Conservation (phyloP, 92 coral and sea anemone species). For the Palythoa grandis region DNA sequence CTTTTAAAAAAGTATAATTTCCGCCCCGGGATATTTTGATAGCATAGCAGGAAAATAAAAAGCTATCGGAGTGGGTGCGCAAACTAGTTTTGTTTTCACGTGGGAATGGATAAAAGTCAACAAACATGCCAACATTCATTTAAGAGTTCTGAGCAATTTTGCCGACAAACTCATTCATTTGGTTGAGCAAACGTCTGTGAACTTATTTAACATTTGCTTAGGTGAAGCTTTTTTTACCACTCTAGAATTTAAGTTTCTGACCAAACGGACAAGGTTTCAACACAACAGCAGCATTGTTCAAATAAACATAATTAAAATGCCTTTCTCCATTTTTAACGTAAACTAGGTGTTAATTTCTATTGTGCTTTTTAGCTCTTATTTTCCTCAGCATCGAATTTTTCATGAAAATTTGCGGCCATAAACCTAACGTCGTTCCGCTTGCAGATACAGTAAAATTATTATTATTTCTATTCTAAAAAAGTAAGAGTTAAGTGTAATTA, state of each 20-base stretch:
- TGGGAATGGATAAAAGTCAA: constrained; percentile 49
- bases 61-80: constrained; percentile 36
- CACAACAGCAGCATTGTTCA: not conserved
- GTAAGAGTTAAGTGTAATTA: too few species aligned
- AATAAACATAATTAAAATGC: constrained; percentile 2
- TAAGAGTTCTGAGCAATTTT: constrained; percentile 40
- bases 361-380: not conserved
- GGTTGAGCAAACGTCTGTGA: constrained; percentile 26
- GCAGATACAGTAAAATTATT: not conserved
- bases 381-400: not conserved
- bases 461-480: too few species aligned
- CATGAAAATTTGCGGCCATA: not conserved
- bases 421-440: not conserved
- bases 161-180: constrained; percentile 42
- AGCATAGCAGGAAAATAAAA: constrained; percentile 43
- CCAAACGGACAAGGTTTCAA: not conserved
- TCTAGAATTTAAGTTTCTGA: not conserved
- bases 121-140: constrained; percentile 54
- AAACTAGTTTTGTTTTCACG: constrained; percentile 54
- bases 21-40: constrained; percentile 50
- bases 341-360: not conserved
- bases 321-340: not conserved
- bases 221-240: constrained; percentile 15
- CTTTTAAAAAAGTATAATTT: constrained; percentile 53
- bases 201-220: constrained; percentile 50